Conservation (phyloP, 30 jellyfish, hydroid and myxozoan genomes). For the Pseudorhiza aurosa region DNA sequence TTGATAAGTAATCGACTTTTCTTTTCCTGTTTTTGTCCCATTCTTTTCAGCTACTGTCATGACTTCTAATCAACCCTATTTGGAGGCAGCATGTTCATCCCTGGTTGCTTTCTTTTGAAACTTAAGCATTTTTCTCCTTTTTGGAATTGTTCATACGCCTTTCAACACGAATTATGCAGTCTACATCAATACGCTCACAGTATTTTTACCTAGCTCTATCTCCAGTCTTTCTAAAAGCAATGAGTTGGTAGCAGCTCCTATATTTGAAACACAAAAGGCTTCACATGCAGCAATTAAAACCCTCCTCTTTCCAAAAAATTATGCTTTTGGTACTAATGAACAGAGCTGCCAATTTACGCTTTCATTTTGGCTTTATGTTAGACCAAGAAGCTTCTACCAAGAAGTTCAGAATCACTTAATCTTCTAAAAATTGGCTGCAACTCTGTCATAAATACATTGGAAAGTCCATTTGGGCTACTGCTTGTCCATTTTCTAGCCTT, state of each 20-base stretch:
- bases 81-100: background rate
- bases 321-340: conserved; percentile 37
- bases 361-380: conserved; percentile 49
- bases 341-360: conserved; percentile 35
- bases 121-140: conserved; percentile 5
- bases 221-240: conserved; percentile 37
- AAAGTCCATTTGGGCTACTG: no score
- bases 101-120: background rate
- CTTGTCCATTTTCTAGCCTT: no score
- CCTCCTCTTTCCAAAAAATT: conserved; percentile 46
- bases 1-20: no score
- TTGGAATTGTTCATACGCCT: conserved; percentile 6
- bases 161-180: conserved; percentile 18
- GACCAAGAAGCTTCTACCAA: conserved; percentile 52
- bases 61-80: no score
- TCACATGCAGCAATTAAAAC: conserved; percentile 18
- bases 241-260: conserved; percentile 37
- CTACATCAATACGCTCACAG: conserved; percentile 24
- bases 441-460: conserved; percentile 22
- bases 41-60: no score
- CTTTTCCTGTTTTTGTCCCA: no score
- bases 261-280: conserved; percentile 45
- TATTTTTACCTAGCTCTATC: conserved; percentile 24
- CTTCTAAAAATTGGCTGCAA: conserved; percentile 41
- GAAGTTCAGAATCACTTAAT: conserved; percentile 31